Conservation (phyloP, 2,888 invertebrate genomes). For the Andrena marginata region DNA sequence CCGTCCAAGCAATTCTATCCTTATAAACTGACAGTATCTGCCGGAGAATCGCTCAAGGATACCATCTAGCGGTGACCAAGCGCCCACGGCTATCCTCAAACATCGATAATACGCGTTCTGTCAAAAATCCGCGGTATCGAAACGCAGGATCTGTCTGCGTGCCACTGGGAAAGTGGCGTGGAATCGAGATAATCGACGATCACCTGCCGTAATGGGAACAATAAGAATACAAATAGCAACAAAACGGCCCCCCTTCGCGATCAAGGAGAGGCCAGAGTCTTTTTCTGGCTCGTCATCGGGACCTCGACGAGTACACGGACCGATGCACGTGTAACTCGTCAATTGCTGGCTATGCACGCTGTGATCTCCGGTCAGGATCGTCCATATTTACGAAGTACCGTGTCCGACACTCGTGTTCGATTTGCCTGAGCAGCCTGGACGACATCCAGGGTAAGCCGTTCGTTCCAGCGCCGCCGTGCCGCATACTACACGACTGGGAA, state of each 20-base stretch:
- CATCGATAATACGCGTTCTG: neutral
- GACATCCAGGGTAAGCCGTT: conserved; percentile 43
- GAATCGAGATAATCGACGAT: conserved; percentile 48
- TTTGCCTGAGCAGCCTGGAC: conserved; percentile 54
- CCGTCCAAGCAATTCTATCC: neutral
- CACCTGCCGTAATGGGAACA: conserved; percentile 30
- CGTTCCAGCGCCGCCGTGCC: conserved; percentile 10
- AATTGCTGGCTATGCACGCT: conserved; percentile 47
- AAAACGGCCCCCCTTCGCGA: conserved; percentile 45
- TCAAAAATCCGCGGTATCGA: conserved; percentile 28
- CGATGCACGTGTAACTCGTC: conserved; percentile 57
- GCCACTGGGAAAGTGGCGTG: conserved; percentile 13
- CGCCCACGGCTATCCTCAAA: neutral
- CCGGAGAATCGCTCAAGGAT: neutral
- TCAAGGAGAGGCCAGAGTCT: conserved; percentile 3
- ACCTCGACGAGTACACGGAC: conserved; percentile 36
- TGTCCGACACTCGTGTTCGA: conserved; percentile 58
- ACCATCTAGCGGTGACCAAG: neutral
- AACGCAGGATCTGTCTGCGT: conserved; percentile 22
- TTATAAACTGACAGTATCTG: neutral
- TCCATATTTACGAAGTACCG: conserved; percentile 64
- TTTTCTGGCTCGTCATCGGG: conserved; percentile 39
- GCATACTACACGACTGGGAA: neutral
- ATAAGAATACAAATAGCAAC: conserved; percentile 48
- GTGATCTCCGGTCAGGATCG: conserved; percentile 44